Conservation (phyloP, 2,113 vertebrate genomes). For the Anser brachyrhynchus region DNA sequence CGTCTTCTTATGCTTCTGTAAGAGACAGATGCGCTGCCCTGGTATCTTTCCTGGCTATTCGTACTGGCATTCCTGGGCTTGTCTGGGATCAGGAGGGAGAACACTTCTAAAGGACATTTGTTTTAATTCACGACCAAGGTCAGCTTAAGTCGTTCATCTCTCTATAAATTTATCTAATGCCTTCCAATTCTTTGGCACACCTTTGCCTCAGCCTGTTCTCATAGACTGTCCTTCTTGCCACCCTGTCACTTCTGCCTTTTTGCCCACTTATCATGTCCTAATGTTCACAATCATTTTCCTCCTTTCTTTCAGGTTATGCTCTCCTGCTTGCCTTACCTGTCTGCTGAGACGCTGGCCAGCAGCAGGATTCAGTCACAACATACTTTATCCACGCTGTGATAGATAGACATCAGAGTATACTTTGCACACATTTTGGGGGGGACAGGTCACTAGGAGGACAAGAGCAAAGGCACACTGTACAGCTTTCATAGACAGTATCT, state of each 20-base stretch:
- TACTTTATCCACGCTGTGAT: not conserved
- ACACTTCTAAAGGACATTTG: not conserved
- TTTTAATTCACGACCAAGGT: not conserved
- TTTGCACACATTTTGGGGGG: rapidly evolving
- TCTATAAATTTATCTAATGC: not conserved
- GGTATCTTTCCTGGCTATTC: not conserved
- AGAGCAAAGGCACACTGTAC: not conserved
- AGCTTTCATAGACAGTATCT: not conserved
- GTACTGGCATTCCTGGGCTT: not conserved
- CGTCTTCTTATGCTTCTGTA: not conserved
- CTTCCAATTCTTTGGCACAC: not conserved
- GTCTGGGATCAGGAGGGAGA: not conserved
- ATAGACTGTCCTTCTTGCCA: not conserved
- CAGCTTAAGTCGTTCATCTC: not conserved
- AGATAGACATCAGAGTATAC: not conserved
- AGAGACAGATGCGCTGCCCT: not conserved
- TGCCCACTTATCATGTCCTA: rapidly evolving
- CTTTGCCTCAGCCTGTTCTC: not conserved
- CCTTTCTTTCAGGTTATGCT: not conserved
- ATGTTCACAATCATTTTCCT: rapidly evolving
- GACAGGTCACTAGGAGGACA: not conserved
- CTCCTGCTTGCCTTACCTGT: not conserved
- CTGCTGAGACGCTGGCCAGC: not conserved
- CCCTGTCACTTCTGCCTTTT: not conserved
- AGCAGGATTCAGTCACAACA: not conserved